These are phyloP conservation scores for Ophion obscuratus DNA, from an alignment of 2,888 invertebrate species.

Conservation along the genomic window DNA sequence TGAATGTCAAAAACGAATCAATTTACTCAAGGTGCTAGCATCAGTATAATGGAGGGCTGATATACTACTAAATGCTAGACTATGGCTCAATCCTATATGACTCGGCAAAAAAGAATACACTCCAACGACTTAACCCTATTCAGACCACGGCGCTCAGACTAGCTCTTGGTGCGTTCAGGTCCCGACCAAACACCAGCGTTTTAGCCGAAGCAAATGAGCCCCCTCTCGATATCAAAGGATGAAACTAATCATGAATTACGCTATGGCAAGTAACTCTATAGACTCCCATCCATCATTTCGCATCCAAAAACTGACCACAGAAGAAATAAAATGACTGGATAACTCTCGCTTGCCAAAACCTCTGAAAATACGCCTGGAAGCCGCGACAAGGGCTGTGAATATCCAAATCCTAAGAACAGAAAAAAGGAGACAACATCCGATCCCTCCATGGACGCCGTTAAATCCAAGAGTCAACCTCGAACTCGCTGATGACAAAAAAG, in stretches of 20 bases:
- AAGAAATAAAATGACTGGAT: background rate
- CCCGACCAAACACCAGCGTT: constrained; percentile 60
- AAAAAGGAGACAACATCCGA: background rate
- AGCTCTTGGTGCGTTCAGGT: constrained; percentile 58
- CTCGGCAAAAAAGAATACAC: constrained; percentile 47
- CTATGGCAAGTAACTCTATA: background rate
- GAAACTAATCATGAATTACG: constrained; percentile 23
- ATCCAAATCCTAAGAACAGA: background rate
- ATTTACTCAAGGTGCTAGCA: constrained; percentile 49
- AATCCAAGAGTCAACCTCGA: constrained; percentile 15
- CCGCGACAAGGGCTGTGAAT: background rate
- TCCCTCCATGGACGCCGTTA: constrained; percentile 1
- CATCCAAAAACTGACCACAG: background rate
- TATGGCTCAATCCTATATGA: constrained; percentile 69
- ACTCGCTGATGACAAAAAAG: constrained; percentile 9
- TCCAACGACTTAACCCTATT: constrained; percentile 56
- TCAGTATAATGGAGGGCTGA: constrained; percentile 50
- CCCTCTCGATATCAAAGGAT: constrained; percentile 43
- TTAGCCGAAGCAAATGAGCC: constrained; percentile 57
- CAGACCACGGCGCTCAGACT: constrained; percentile 59
- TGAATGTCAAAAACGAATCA: constrained; percentile 42
- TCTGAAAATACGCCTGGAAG: background rate
- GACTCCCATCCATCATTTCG: background rate
- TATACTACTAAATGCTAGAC: constrained; percentile 58
- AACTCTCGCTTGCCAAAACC: background rate